Evolutionary conservation across 2,113 vertebrate species (phyloP).

Genomic region (Nyctereutes procyonoides): DNA sequence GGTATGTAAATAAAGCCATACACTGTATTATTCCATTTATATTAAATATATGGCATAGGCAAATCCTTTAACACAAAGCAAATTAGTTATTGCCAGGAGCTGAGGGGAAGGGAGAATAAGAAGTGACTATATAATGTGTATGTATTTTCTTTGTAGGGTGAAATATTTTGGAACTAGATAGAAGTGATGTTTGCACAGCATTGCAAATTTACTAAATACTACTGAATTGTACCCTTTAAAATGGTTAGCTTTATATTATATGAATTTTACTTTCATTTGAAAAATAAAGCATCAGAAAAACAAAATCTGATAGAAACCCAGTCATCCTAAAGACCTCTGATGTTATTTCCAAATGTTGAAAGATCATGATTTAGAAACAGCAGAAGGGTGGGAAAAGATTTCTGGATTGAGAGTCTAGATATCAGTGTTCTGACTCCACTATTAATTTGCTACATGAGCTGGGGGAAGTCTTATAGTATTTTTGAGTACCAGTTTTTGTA

Average conservation of each 20-base stretch:
- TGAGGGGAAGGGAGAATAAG: neutral
- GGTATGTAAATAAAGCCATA: neutral
- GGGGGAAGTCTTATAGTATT: neutral
- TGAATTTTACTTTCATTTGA: neutral
- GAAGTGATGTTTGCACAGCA: neutral
- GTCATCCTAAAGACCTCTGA: neutral
- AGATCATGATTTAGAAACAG: neutral
- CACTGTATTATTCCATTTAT: neutral
- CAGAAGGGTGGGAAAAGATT: neutral
- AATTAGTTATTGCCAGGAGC: neutral
- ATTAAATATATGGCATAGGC: neutral
- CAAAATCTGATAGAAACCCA: neutral
- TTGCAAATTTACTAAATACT: neutral
- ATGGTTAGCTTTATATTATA: neutral
- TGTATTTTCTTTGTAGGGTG: neutral
- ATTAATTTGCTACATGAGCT: neutral
- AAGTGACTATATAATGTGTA: neutral
- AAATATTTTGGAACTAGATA: neutral
- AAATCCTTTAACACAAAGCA: neutral
- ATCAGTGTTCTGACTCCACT: neutral
- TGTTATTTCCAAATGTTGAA: neutral
- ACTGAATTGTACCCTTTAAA: neutral
- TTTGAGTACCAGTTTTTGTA: neutral
- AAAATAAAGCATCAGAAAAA: neutral
- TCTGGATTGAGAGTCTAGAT: neutral